Percentiles rank a stretch among this genome's conserved stretches.
These are phyloP conservation scores for Drosophila neutralis DNA, from an alignment of 2,888 invertebrate genomes.

Conservation along the genomic window DNA sequence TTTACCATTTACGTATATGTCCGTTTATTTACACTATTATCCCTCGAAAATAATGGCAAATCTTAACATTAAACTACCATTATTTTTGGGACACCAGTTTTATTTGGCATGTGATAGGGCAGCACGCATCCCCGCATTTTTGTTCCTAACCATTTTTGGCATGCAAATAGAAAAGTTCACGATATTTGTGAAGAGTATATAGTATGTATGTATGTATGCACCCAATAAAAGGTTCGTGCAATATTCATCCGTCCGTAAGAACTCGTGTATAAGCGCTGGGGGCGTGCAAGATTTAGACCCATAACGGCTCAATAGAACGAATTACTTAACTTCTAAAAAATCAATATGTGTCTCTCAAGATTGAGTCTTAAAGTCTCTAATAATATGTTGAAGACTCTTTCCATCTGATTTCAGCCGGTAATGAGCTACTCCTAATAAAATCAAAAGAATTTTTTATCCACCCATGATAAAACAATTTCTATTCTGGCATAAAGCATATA, in stretches of 20 bases:
- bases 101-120: constrained; percentile 1
- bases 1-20: not conserved
- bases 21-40: not conserved
- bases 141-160: not conserved
- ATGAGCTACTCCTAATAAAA: not conserved
- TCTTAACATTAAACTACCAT: not conserved
- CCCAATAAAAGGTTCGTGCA: not conserved
- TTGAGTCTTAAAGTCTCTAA: not conserved
- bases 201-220: not conserved
- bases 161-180: not conserved
- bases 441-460: not conserved
- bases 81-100: not conserved
- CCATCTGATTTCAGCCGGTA: not conserved
- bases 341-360: too few species aligned
- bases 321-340: not conserved
- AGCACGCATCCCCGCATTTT: not conserved
- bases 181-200: not conserved
- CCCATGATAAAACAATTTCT: not conserved
- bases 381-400: not conserved
- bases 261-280: not conserved
- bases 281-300: not conserved
- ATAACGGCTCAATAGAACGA: not conserved
- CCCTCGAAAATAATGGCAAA: not conserved
- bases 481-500: constrained; percentile 1
- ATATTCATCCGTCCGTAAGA: not conserved